Evolutionary conservation across 2,113 vertebrate species (phyloP).

Genomic region (Origma solitaria): DNA sequence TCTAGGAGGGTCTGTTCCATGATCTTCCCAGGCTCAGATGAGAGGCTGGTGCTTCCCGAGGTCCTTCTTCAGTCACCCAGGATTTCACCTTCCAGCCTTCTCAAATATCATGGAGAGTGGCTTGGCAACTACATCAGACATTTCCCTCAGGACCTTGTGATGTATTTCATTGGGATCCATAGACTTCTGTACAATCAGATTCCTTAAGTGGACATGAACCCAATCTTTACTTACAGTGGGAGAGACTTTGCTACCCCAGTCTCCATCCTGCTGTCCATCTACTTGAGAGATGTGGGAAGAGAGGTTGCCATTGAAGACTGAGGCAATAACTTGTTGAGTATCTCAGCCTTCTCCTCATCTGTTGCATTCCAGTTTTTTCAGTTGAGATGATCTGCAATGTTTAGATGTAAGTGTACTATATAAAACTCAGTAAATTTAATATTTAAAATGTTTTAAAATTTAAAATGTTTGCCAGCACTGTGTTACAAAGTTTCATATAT

Average conservation of each 20-base stretch:
- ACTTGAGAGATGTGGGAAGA: too few species aligned
- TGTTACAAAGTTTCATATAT: background rate
- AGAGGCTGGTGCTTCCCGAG: background rate
- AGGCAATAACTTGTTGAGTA: too few species aligned
- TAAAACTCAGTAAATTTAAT: background rate
- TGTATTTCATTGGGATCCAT: too few species aligned
- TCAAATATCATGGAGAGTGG: background rate
- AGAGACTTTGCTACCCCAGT: too few species aligned
- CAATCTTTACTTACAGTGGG: background rate
- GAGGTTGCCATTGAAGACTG: too few species aligned
- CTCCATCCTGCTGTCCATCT: too few species aligned
- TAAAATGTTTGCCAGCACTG: background rate
- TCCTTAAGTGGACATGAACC: background rate
- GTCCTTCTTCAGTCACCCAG: background rate
- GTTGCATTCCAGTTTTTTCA: too few species aligned
- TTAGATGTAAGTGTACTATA: background rate
- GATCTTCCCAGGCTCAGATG: background rate
- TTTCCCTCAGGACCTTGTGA: background rate
- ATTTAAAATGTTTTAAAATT: background rate
- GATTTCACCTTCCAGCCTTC: too few species aligned
- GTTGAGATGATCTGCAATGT: background rate
- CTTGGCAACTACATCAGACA: background rate
- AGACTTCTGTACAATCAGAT: background rate
- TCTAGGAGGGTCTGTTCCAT: background rate
- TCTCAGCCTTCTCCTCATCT: too few species aligned